Evolutionary conservation across 2,888 invertebrate genomes (phyloP), one percentile per base, ranked within the genome.

Genomic region (Platycnemis pennipes): DNA sequence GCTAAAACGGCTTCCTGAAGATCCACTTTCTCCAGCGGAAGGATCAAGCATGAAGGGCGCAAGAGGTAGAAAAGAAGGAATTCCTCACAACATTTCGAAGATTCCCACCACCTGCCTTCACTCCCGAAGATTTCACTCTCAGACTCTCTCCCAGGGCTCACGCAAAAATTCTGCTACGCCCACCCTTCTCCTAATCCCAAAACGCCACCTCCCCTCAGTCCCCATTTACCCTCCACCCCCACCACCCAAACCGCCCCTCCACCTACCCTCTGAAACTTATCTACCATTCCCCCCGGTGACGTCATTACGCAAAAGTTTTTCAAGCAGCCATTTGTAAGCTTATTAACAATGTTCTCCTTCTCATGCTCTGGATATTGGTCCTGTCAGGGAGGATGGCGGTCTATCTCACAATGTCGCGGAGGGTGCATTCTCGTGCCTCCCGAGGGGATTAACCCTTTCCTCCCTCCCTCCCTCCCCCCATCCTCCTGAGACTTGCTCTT

Each of bases 321-420:
- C 87, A 44, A 87, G 87, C 46, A 87, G 87, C 87, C 45, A 87
- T 87, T 87, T 87, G 87, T 87, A 87, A 46, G 87, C 87, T 87
- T 87, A 87, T 87, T 46, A 46, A n/a, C 87, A 44, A 87, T 87
- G 87, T 37, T 46, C 45, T 5, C 26, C 7, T 46, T 13, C 87
- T 2, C 37, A 37, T 37, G 63, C 22, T 22, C 8, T 7, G 63
- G 63, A 63, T 63, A 63, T 63, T 8, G 63, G 63, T 37, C 11
- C 2, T 1, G 37, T n/a, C 11, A 37, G 77, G 26, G 37, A 31
- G 13, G 37, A 16, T 3, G 77, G 11, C 31, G 77, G 77, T 77
- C 77, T 77, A 37, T 77, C 22, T 63, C n/a, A 26, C 22, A 26
- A 22, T 16, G 26, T 22, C 2, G 77, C 77, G 13, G 13, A n/a